Conservation (phyloP, 2,888 invertebrate genomes). For the Cephonodes hylas region DNA sequence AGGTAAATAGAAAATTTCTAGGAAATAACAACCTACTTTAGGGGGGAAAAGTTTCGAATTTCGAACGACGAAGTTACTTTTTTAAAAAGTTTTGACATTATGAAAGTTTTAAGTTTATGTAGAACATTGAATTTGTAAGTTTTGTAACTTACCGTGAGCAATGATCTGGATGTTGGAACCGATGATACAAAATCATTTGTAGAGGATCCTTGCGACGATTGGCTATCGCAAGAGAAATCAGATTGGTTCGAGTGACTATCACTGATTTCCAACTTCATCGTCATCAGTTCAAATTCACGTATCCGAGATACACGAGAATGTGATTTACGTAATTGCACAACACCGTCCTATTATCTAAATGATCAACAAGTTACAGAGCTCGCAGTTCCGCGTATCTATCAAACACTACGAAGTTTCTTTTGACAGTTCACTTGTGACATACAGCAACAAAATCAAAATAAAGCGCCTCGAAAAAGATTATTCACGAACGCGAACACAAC, state of each 20-base stretch:
- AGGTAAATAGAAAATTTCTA: neutral
- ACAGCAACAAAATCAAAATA: conserved; percentile 50
- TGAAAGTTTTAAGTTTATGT: neutral
- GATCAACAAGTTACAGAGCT: conserved; percentile 24
- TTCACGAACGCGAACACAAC: conserved; percentile 64
- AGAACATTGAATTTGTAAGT: neutral
- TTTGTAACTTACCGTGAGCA: conserved; percentile 62
- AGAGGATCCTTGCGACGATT: conserved; percentile 80
- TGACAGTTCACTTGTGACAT: conserved; percentile 67
- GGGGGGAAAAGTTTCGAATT: neutral
- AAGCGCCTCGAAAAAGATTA: conserved; percentile 55
- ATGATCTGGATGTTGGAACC: conserved; percentile 58
- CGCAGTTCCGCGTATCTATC: conserved; percentile 43
- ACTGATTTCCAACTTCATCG: conserved; percentile 83
- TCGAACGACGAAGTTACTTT: neutral
- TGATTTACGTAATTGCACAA: conserved; percentile 51
- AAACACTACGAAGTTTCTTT: conserved; percentile 47
- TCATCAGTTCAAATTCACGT: conserved; percentile 57
- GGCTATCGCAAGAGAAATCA: conserved; percentile 82
- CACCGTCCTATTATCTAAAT: conserved; percentile 24
- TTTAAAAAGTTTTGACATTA: neutral
- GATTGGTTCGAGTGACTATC: conserved; percentile 83
- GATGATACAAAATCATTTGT: conserved; percentile 71
- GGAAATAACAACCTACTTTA: neutral
- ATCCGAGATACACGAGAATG: conserved; percentile 7